Percentiles rank a stretch among this genome's conserved stretches.
Conservation (phyloP, 64 coral and sea anemone genomes). For the Montipora foliosa region DNA sequence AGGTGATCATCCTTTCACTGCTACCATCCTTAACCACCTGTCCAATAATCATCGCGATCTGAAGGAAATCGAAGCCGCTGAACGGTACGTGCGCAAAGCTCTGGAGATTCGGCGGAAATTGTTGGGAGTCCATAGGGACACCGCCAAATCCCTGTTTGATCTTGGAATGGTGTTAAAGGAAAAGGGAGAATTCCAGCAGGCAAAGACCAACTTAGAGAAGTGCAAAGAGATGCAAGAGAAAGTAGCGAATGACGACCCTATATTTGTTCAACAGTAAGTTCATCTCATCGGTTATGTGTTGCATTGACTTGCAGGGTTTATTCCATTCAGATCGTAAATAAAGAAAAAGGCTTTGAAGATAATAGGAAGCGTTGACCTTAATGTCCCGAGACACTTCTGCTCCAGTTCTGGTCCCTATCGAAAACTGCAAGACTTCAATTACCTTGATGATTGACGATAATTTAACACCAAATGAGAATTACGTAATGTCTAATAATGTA, state of each 20-base stretch:
- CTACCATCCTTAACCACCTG: conserved; percentile 31
- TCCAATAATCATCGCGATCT: conserved; percentile 43
- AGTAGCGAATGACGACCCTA: neutral
- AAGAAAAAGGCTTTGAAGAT: too few species aligned
- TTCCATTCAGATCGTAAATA: too few species aligned
- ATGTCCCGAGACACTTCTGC: too few species aligned
- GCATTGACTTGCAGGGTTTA: too few species aligned
- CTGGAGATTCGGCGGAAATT: conserved; percentile 13
- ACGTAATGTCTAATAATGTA: too few species aligned
- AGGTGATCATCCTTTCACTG: conserved; percentile 72
- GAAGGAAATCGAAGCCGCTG: conserved; percentile 39
- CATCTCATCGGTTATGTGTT: too few species aligned
- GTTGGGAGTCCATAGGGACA: conserved; percentile 46
- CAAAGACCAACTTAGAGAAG: neutral
- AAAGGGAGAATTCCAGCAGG: neutral
- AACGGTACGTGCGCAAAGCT: neutral
- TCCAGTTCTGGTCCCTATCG: too few species aligned
- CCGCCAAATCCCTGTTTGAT: conserved; percentile 49
- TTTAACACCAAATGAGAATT: too few species aligned
- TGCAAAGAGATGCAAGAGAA: conserved; percentile 35
- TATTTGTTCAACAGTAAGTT: neutral
- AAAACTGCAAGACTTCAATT: too few species aligned
- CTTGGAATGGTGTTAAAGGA: neutral
- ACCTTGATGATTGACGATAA: too few species aligned
- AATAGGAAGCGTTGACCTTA: too few species aligned